Evolutionary conservation across 2,888 invertebrate species (phyloP).

Genomic region (Palloptera scutellata): DNA sequence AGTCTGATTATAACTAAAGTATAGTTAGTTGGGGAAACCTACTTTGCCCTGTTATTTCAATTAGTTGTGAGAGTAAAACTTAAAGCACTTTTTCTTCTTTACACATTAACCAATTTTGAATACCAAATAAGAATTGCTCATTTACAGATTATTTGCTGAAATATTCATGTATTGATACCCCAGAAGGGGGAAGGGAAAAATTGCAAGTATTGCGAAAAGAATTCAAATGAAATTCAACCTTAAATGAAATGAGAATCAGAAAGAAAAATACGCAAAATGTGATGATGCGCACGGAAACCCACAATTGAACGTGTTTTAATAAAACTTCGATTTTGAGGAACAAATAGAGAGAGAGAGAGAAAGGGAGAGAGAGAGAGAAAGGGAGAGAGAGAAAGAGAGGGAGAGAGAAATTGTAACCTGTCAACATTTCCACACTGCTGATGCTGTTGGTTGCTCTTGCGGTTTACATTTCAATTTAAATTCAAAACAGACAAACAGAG

Average conservation of each 20-base stretch:
- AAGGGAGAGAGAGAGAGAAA: background rate
- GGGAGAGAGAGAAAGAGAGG: no score
- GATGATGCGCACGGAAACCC: background rate
- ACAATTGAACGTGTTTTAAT: conserved; percentile 27
- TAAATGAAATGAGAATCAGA: background rate
- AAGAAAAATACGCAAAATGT: background rate
- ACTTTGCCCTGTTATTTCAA: no score
- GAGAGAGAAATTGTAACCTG: conserved; percentile 1
- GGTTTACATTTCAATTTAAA: conserved; percentile 33
- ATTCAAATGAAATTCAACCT: background rate
- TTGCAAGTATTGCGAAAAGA: conserved; percentile 4
- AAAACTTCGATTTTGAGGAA: conserved; percentile 5
- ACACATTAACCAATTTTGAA: no score
- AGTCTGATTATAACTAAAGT: no score
- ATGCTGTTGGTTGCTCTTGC: conserved; percentile 12
- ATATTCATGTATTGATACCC: no score
- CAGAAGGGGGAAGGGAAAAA: background rate
- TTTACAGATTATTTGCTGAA: no score
- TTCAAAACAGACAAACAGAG: conserved; percentile 26
- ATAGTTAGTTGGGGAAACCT: no score
- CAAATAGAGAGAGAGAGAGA: background rate
- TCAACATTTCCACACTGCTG: background rate
- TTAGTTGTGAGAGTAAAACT: no score
- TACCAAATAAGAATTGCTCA: no score
- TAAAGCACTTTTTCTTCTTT: no score